These are phyloP conservation scores for Diaprepes abbreviatus DNA, from an alignment of 2,888 invertebrate species.

Conservation along the genomic window DNA sequence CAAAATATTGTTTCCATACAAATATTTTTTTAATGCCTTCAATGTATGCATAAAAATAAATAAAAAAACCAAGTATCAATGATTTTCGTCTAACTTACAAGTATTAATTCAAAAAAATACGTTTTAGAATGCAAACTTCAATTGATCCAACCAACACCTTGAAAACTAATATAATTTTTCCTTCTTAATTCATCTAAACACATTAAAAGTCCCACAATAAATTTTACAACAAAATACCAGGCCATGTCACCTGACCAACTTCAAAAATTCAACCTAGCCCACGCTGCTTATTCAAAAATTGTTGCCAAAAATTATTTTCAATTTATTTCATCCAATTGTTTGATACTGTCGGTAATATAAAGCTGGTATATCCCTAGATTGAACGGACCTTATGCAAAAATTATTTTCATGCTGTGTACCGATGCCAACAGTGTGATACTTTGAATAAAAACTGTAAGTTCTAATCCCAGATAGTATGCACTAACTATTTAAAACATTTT, in stretches of 20 bases:
- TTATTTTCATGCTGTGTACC: slow-evolving; percentile 33
- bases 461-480: slow-evolving; percentile 25
- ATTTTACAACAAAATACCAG: slow-evolving; percentile 14
- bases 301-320: slow-evolving; percentile 45
- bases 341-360: slow-evolving; percentile 37
- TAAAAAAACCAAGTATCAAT: too few species aligned
- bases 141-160: too few species aligned
- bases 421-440: slow-evolving; percentile 32
- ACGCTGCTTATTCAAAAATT: slow-evolving; percentile 34
- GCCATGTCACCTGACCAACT: slow-evolving; percentile 40
- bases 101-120: too few species aligned
- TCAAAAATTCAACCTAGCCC: slow-evolving; percentile 37
- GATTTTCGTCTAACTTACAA: too few species aligned
- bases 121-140: too few species aligned
- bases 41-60: too few species aligned
- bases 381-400: slow-evolving; percentile 43
- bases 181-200: not conserved
- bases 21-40: too few species aligned
- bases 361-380: slow-evolving; percentile 27
- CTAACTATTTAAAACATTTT: slow-evolving; percentile 35
- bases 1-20: too few species aligned
- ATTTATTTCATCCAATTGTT: slow-evolving; percentile 44
- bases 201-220: not conserved
- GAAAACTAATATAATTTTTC: too few species aligned
- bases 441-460: slow-evolving; percentile 20